Percentiles rank a stretch among this genome's conserved stretches.
These are phyloP conservation scores for Nothobranchius kuhntae DNA, from an alignment of 2,113 vertebrate species.

Conservation along the genomic window DNA sequence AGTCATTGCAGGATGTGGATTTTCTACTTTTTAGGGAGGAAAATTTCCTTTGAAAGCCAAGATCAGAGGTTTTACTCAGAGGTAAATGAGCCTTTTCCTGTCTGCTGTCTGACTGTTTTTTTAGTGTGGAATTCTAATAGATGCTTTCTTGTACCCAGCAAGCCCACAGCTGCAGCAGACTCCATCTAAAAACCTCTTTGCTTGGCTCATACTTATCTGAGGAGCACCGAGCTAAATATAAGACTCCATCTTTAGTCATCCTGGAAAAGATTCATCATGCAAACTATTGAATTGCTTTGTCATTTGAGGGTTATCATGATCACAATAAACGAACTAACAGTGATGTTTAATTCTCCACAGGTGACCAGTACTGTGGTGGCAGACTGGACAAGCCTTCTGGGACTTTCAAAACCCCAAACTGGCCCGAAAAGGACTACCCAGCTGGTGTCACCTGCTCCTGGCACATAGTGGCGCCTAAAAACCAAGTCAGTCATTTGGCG, in stretches of 20 bases:
- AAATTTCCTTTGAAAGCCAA: slow-evolving; percentile 15
- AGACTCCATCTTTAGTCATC: not conserved
- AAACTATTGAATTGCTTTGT: slow-evolving; percentile 8
- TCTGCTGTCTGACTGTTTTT: slow-evolving; percentile 15
- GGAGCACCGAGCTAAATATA: slow-evolving; percentile 4
- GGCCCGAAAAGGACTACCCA: slow-evolving; percentile 97
- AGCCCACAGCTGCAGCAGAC: slow-evolving; percentile 38
- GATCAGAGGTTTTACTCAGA: slow-evolving; percentile 34
- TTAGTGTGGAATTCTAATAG: slow-evolving; percentile 70
- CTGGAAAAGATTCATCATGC: slow-evolving; percentile 20
- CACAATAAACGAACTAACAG: slow-evolving; percentile 8
- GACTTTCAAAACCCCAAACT: slow-evolving; percentile 95
- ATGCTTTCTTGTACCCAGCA: slow-evolving; percentile 23
- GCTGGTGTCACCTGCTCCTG: slow-evolving; percentile 94
- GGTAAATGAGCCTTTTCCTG: slow-evolving; percentile 41
- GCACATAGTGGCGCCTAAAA: slow-evolving; percentile 94
- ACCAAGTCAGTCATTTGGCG: slow-evolving; percentile 81
- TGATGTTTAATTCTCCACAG: slow-evolving; percentile 64
- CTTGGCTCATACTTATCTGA: slow-evolving; percentile 17
- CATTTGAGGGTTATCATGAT: slow-evolving; percentile 26
- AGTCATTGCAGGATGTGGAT: slow-evolving; percentile 64
- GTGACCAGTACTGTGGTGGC: slow-evolving; percentile 98
- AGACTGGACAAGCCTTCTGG: slow-evolving; percentile 87
- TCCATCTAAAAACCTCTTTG: slow-evolving; percentile 22
- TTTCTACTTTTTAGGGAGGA: slow-evolving; percentile 31